Evolutionary conservation across 2,888 invertebrate species (phyloP).

Genomic region (Aquatica leii): DNA sequence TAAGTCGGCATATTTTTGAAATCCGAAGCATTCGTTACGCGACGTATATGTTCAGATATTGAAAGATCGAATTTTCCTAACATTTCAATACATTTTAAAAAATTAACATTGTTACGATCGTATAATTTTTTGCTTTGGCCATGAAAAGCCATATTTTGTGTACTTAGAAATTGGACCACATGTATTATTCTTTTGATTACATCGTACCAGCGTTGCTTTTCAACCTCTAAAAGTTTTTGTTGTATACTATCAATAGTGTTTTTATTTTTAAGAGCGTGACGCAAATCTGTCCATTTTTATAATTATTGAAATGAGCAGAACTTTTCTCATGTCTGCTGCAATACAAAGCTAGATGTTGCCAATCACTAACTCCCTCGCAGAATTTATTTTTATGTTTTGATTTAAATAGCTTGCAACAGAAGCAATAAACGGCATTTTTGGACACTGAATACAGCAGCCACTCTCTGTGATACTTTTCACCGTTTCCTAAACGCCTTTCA

Average conservation of each 20-base stretch:
- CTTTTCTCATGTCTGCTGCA: conserved; percentile 26
- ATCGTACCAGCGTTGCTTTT: conserved; percentile 37
- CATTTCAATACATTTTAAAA: conserved; percentile 39
- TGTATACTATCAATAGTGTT: no score
- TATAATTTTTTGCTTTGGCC: conserved; percentile 29
- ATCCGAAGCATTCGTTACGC: no score
- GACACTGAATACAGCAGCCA: conserved; percentile 28
- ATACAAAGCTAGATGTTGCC: conserved; percentile 35
- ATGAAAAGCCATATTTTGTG: conserved; percentile 34
- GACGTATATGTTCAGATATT: conserved; percentile 40
- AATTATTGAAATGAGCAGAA: no score
- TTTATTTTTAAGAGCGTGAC: conserved; percentile 29
- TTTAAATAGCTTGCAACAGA: conserved; percentile 34
- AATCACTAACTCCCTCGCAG: conserved; percentile 31
- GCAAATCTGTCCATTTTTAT: conserved; percentile 30
- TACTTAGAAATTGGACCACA: conserved; percentile 36
- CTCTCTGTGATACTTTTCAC: conserved; percentile 36
- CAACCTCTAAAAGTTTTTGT: conserved; percentile 34
- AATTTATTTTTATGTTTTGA: conserved; percentile 24
- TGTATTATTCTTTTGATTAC: conserved; percentile 36
- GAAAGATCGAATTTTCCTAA: conserved; percentile 38
- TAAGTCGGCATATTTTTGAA: no score
- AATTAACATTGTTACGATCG: conserved; percentile 37
- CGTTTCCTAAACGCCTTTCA: conserved; percentile 30
- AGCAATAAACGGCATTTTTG: conserved; percentile 32